Evolutionary conservation across 2,888 invertebrate species (phyloP).

Genomic region (Cephalotes varians): DNA sequence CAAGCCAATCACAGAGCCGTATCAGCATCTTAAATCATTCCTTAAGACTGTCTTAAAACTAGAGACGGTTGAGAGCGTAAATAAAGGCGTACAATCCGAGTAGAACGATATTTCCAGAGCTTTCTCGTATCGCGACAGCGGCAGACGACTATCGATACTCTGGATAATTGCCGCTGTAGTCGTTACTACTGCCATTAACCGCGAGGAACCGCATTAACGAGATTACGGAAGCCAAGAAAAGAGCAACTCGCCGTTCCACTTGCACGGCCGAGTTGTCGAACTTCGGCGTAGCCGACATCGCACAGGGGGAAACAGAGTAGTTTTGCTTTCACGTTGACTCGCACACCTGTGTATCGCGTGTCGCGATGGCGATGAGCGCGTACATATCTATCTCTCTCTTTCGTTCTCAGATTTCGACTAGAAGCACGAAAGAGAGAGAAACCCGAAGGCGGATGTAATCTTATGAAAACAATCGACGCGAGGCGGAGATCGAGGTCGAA

Average conservation of each 20-base stretch:
- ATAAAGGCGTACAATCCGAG: not conserved
- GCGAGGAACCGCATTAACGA: slow-evolving; percentile 61
- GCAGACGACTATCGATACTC: not conserved
- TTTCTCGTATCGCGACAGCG: not conserved
- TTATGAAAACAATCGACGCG: not conserved
- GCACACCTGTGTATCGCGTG: not conserved
- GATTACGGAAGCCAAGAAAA: slow-evolving; percentile 70
- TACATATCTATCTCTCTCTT: not conserved
- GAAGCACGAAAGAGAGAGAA: not conserved
- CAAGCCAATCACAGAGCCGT: no score
- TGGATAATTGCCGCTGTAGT: not conserved
- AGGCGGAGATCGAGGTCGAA: not conserved
- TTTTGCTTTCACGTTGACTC: slow-evolving; percentile 31
- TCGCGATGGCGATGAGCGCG: not conserved
- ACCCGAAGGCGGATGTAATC: not conserved
- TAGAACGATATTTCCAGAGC: not conserved
- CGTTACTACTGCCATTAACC: not conserved
- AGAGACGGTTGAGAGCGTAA: no score
- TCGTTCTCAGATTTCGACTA: not conserved
- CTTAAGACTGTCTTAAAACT: no score
- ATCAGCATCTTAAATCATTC: no score
- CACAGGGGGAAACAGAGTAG: not conserved
- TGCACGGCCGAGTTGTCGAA: slow-evolving; percentile 57
- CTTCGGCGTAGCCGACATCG: slow-evolving; percentile 31
- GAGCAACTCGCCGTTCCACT: slow-evolving; percentile 52